phyloP scores from a whole-genome alignment of 2,797 vertebrate genomes.

The Australoheros facetus region DNA sequence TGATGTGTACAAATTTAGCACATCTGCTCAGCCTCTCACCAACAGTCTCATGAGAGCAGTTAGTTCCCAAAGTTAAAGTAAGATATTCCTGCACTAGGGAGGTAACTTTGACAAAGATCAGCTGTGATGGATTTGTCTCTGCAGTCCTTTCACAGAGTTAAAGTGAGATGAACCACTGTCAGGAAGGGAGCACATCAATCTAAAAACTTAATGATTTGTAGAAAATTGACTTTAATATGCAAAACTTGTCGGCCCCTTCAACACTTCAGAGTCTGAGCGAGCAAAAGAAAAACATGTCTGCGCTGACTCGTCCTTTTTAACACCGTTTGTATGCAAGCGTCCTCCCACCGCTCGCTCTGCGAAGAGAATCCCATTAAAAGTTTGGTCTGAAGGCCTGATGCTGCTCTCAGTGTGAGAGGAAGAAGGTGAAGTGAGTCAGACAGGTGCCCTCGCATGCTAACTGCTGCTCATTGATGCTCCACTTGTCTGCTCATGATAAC shows the following conservation, averaged over 20 bases:
- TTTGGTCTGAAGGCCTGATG: not conserved
- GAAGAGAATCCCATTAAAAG: not conserved
- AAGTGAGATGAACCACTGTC: not conserved
- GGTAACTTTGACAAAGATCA: not conserved
- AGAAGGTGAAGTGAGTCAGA: not conserved
- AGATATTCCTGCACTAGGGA: too few relatives aligned
- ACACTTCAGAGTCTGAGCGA: not conserved
- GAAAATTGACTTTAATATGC: not conserved
- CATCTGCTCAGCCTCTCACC: not conserved
- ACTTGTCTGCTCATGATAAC: not conserved
- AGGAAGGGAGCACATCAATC: not conserved
- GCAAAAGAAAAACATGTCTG: not conserved
- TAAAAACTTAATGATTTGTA: not conserved
- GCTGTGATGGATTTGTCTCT: not conserved
- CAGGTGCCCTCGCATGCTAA: rapidly evolving
- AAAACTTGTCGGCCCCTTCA: not conserved
- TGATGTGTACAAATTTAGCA: not conserved
- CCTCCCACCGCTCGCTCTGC: not conserved
- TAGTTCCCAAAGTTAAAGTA: not conserved
- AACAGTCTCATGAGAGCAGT: not conserved
- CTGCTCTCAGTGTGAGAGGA: not conserved
- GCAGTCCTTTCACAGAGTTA: not conserved
- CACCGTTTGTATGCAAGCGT: not conserved
- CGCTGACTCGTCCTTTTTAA: not conserved
- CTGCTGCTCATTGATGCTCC: not conserved